Percentiles rank a stretch among this genome's conserved stretches.
phyloP scores from a whole-genome alignment of 2,113 vertebrate species.

The Ammodytes dubius region DNA sequence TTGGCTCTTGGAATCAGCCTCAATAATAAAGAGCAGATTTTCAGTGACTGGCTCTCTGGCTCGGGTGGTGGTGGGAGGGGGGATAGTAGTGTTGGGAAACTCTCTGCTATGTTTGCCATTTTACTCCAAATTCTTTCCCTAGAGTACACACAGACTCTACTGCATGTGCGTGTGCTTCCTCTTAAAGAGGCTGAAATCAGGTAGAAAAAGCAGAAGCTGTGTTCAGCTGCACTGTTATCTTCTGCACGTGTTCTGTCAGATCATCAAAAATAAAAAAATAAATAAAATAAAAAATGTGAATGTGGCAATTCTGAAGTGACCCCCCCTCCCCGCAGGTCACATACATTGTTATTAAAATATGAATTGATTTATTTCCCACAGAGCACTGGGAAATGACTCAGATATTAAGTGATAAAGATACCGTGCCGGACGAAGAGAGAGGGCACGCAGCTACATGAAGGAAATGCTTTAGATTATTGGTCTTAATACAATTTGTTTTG shows the following conservation, averaged over 20 bases:
- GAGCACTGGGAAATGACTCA: constrained; percentile 27
- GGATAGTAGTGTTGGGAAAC: constrained; percentile 63
- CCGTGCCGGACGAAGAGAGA: neutral
- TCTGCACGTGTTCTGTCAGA: constrained; percentile 39
- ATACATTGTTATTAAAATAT: constrained; percentile 26
- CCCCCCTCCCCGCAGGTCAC: constrained; percentile 11
- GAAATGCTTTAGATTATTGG: neutral
- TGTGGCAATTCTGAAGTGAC: constrained; percentile 50
- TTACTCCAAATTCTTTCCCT: constrained; percentile 68
- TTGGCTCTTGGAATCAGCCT: constrained; percentile 11
- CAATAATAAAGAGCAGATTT: constrained; percentile 39
- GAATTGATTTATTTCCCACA: constrained; percentile 18
- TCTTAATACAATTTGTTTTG: neutral
- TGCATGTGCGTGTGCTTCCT: constrained; percentile 62
- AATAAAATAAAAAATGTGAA: constrained; percentile 24
- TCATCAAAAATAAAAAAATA: constrained; percentile 61
- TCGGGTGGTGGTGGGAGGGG: neutral
- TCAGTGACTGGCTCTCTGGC: neutral
- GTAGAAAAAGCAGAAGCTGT: constrained; percentile 64
- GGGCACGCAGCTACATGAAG: neutral
- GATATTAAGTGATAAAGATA: constrained; percentile 26
- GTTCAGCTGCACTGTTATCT: constrained; percentile 39
- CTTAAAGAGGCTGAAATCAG: constrained; percentile 46
- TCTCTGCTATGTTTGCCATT: constrained; percentile 53
- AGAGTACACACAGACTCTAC: constrained; percentile 38